Evolutionary conservation across 2,888 invertebrate genomes (phyloP).

Genomic region (Spilosoma lubricipeda): DNA sequence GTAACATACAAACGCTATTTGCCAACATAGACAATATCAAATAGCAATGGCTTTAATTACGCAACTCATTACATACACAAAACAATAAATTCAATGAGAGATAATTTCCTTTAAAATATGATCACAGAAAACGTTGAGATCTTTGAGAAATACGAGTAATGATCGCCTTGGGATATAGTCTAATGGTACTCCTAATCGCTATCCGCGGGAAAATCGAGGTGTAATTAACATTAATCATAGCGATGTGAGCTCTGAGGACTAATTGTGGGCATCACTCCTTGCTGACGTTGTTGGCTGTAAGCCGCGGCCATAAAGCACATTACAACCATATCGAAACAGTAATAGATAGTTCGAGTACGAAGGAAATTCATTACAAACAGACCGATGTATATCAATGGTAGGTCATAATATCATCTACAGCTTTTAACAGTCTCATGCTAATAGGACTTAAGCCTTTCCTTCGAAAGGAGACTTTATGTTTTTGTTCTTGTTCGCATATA

Average conservation of each 20-base stretch:
- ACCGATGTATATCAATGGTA: not conserved
- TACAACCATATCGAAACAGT: not conserved
- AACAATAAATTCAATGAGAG: slow-evolving; percentile 17
- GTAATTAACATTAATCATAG: slow-evolving; percentile 84
- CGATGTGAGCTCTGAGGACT: slow-evolving; percentile 71
- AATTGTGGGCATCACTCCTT: slow-evolving; percentile 74
- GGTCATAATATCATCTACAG: too few species aligned
- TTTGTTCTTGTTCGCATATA: not conserved
- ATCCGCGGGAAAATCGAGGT: slow-evolving; percentile 73
- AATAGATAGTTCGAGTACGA: not conserved
- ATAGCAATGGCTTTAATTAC: not conserved
- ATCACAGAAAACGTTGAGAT: slow-evolving; percentile 48
- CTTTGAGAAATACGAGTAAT: slow-evolving; percentile 66
- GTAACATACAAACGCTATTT: slow-evolving; percentile 7
- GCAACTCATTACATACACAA: slow-evolving; percentile 3
- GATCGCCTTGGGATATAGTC: slow-evolving; percentile 72
- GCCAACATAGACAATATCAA: not conserved
- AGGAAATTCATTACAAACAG: not conserved
- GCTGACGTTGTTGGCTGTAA: slow-evolving; percentile 50
- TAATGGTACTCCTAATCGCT: slow-evolving; percentile 77
- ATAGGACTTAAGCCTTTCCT: too few species aligned
- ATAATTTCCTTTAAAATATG: slow-evolving; percentile 23
- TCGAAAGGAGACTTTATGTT: too few species aligned
- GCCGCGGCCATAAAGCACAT: not conserved
- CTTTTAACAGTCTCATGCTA: too few species aligned